A percentile compares a stretch with the other conserved stretches of the same genome.
phyloP scores from a whole-genome alignment of 2,113 vertebrate species.

The Mionectes macconnelli region DNA sequence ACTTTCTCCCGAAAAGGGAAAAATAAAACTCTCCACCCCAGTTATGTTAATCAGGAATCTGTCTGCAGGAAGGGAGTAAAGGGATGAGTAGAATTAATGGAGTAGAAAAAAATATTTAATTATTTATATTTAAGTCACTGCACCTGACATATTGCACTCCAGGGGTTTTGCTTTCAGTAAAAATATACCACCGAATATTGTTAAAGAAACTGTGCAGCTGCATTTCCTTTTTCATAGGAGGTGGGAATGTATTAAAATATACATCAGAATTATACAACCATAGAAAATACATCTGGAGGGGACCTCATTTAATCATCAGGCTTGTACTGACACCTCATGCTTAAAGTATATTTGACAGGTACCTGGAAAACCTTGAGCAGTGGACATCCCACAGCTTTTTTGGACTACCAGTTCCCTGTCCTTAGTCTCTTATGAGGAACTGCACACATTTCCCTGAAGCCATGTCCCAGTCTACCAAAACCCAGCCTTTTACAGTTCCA shows the following conservation, averaged over 20 bases:
- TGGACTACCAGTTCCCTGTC: not conserved
- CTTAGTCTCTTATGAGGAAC: not conserved
- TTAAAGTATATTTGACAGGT: not conserved
- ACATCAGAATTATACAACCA: not conserved
- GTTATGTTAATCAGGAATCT: conserved; percentile 7
- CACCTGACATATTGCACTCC: not conserved
- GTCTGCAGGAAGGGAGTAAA: not conserved
- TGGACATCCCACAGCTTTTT: not conserved
- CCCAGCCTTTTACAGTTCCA: not conserved
- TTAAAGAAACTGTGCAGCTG: not conserved
- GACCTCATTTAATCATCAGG: not conserved
- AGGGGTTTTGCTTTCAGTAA: not conserved
- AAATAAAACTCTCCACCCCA: not conserved
- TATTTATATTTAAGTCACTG: not conserved
- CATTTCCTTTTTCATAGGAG: not conserved
- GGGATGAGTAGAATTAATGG: not conserved
- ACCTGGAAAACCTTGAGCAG: not conserved
- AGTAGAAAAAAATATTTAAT: not conserved
- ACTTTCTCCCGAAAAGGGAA: not conserved
- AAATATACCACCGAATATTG: not conserved
- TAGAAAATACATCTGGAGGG: not conserved
- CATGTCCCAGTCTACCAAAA: not conserved
- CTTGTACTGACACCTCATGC: not conserved
- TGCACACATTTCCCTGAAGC: not conserved
- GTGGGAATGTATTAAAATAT: not conserved